These are phyloP conservation scores for Macquaria ambigua DNA, from an alignment of 2,113 vertebrate species.

Conservation along the genomic window DNA sequence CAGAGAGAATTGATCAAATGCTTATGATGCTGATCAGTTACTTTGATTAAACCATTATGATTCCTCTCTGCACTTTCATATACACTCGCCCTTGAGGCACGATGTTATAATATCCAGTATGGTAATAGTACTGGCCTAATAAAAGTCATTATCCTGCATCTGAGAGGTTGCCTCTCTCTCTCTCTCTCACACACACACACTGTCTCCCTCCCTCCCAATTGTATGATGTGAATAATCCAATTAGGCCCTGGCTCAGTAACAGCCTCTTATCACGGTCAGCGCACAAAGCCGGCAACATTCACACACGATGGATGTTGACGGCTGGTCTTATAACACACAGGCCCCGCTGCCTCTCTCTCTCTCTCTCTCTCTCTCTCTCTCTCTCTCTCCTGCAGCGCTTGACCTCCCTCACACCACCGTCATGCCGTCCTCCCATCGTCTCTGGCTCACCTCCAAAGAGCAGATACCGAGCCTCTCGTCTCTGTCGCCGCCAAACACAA, in stretches of 20 bases:
- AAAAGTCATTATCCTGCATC: constrained; percentile 74
- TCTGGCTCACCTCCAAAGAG: constrained; percentile 53
- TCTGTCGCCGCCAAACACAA: constrained; percentile 9
- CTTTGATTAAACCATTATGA: constrained; percentile 68
- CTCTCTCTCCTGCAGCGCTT: constrained; percentile 51
- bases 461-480: constrained; percentile 8
- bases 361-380: constrained; percentile 14
- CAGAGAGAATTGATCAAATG: constrained; percentile 40
- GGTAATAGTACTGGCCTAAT: constrained; percentile 70
- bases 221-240: constrained; percentile 84
- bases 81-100: constrained; percentile 60
- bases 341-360: constrained; percentile 13
- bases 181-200: constrained; percentile 26
- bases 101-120: constrained; percentile 59
- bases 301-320: constrained; percentile 66
- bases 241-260: constrained; percentile 78
- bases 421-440: constrained; percentile 42
- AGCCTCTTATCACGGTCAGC: constrained; percentile 78
- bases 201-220: constrained; percentile 53
- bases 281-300: constrained; percentile 75
- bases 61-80: constrained; percentile 54
- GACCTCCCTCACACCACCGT: constrained; percentile 63
- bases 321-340: constrained; percentile 63
- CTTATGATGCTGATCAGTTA: constrained; percentile 57
- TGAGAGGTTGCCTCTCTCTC: constrained; percentile 54